Evolutionary conservation across 2,888 invertebrate species (phyloP), one percentile per base, ranked within the genome.

Genomic region (Melolontha melolontha): DNA sequence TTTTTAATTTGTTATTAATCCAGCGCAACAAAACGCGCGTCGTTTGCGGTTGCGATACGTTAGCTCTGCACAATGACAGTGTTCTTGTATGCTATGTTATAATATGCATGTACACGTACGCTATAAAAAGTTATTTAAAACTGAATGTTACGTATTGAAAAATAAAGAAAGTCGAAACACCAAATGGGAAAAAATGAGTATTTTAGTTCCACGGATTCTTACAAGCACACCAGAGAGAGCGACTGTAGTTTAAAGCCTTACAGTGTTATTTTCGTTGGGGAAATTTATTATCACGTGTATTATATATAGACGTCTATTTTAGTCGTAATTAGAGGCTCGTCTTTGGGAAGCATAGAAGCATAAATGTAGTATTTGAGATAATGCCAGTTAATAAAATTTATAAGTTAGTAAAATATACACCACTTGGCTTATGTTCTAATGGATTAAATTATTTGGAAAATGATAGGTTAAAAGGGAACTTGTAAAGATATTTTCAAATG

Each of bases 241-340:
- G 44, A 44, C 14, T 34, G 34, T 34, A 6, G 6, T 34, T 34
- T 5, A 6, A 34, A 6, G 5, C 34, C n/a, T 27, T 4, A 29
- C 29, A 29, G 40, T 27, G 44, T 29, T 59, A 59, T 59, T 59
- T 47, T 12, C 59, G 44, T 17, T 59, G 12, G 27, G 44, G 12
- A 44, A 57, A 57, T 57, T 29, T 57, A 57, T 57, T 41, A 42
- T 27, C 41, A 27, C 42, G 27, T 44, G n/a, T 6, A 11, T 42
- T 59, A 59, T 59, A 44, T 59, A 59, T 44, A 59, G 59, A 59
- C 10, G 10, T 14, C 44, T 59, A 59, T 59, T 59, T 59, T 29
- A 5, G 57, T 59, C 27, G 29, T 12, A 12, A 12, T 44, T 59
- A 59, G 39, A 40, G 39, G 14, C 17, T 52, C 8, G 11, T 54